Base-by-base conservation (phyloP, 2,888 invertebrate genomes). In the Drosophila helvetica region DNA sequence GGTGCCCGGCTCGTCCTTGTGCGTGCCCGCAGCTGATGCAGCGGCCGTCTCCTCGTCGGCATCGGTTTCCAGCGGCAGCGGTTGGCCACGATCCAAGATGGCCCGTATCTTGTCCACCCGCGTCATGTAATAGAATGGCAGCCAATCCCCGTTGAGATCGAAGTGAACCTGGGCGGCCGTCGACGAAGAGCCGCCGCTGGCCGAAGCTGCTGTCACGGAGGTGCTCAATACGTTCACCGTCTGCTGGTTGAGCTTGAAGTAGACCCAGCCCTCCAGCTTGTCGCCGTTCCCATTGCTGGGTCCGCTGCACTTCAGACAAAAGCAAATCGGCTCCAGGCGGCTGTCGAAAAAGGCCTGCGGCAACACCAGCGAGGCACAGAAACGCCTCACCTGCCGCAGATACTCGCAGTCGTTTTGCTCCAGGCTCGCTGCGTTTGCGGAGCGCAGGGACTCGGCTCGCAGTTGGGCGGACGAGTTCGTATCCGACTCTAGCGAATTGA, bases 101-200 rank as follows among this genome's bases (percentile, higher is more conserved):
- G 92, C 91, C 3, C 92, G 90, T 54, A 92, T 92, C 75, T 92
- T 92, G 70, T 92, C 92, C 22, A 92, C 92, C 1, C 92, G 80
- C 6, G 92, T 92, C 78, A 91, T 89, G 67, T 92, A 92, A 72
- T 91, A 92, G 3, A 92, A 87, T 0, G 91, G 91, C 62, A 91
- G 70, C 92, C 92, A 92, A 59, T 92, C 92, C 3, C 89, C 89
- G 27, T 80, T 81, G 1, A 86, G 66, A 80, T 85, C 85, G 10
- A 88, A 63, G 22, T 84, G 74, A 9, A 81, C 75, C 47, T 78
- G 74, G 4, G 57, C 68, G 6, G 77, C 77, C 53, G 60, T 64
- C 43, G 70, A 81, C 3, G 84, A 56, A 8, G 71, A 52, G 4
- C 71, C 68, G 15, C 43, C 45, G 6, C 50, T 52, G 6, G 62